These are phyloP conservation scores for Danio aesculapii DNA, from an alignment of 2,797 vertebrate species.

Conservation along the genomic window DNA sequence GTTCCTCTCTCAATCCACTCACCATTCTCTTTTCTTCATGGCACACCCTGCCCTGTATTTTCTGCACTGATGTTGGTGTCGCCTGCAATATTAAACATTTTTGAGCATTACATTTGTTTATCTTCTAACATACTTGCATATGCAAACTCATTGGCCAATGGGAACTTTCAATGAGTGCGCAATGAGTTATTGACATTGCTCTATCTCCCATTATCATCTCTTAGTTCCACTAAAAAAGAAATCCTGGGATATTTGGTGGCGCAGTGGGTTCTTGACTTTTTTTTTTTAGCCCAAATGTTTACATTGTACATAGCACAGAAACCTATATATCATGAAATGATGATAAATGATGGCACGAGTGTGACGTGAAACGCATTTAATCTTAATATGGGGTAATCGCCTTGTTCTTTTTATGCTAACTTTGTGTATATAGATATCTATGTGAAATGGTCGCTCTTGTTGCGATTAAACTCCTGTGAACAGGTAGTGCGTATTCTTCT, in stretches of 20 bases:
- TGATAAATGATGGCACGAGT: conserved; percentile 63
- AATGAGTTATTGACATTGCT: conserved; percentile 25
- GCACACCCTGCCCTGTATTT: conserved; percentile 27
- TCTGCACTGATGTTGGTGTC: conserved; percentile 12
- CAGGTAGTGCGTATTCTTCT: conserved; percentile 63
- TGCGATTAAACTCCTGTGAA: conserved; percentile 48
- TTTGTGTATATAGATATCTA: conserved; percentile 69
- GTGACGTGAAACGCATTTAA: conserved; percentile 52
- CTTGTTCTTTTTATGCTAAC: conserved; percentile 62
- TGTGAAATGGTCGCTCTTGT: conserved; percentile 38
- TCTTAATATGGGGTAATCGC: conserved; percentile 37
- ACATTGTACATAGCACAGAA: conserved; percentile 88
- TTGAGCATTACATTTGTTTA: conserved; percentile 17
- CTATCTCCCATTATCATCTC: conserved; percentile 19
- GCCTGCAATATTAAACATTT: conserved; percentile 22
- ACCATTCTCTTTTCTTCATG: conserved; percentile 2
- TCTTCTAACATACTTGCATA: conserved; percentile 21
- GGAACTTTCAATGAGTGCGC: conserved; percentile 33
- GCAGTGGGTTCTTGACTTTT: conserved; percentile 48
- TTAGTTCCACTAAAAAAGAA: conserved; percentile 20
- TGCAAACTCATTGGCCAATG: conserved; percentile 17
- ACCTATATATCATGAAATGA: conserved; percentile 74
- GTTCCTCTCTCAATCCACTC: conserved; percentile 2
- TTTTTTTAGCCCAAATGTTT: conserved; percentile 83
- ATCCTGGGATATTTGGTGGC: conserved; percentile 37